Percentiles rank a stretch among this genome's conserved stretches.
These are phyloP conservation scores for Lucilia sericata DNA, from an alignment of 1,140 invertebrate genomes.

Conservation along the genomic window DNA sequence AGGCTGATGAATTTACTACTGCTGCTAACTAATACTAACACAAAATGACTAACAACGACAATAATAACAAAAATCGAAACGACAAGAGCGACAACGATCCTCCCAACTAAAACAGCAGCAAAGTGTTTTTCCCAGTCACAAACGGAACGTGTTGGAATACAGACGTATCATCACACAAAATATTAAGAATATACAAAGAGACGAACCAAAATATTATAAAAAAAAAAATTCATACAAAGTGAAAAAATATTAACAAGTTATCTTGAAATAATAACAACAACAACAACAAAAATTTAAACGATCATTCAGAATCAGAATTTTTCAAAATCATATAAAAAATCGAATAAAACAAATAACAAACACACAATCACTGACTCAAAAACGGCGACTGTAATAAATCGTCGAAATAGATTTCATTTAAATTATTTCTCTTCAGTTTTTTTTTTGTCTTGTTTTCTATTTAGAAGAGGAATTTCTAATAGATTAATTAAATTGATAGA, in stretches of 20 bases:
- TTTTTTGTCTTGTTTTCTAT: not conserved
- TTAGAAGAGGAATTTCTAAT: constrained; percentile 38
- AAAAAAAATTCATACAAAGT: not conserved
- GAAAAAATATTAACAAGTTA: constrained; percentile 35
- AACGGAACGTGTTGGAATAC: constrained; percentile 61
- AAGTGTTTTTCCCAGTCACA: constrained; percentile 62
- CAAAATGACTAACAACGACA: constrained; percentile 45
- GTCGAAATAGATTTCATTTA: constrained; percentile 19
- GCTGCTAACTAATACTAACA: constrained; percentile 28
- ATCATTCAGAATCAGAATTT: constrained; percentile 9
- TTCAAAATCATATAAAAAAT: constrained; percentile 33
- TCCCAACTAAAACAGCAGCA: constrained; percentile 52
- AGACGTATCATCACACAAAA: constrained; percentile 55
- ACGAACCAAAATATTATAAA: not conserved
- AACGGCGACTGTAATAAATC: constrained; percentile 27
- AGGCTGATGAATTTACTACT: not conserved
- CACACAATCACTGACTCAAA: not conserved
- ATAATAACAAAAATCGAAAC: constrained; percentile 38
- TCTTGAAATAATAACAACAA: constrained; percentile 16
- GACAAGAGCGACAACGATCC: constrained; percentile 31
- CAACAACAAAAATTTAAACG: constrained; percentile 32
- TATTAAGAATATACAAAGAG: not conserved
- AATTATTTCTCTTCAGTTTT: not conserved
- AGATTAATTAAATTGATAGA: constrained; percentile 45
- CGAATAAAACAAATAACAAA: constrained; percentile 37